phyloP scores from a whole-genome alignment of 2,888 invertebrate species.

The Sarcophaga rosellei region DNA sequence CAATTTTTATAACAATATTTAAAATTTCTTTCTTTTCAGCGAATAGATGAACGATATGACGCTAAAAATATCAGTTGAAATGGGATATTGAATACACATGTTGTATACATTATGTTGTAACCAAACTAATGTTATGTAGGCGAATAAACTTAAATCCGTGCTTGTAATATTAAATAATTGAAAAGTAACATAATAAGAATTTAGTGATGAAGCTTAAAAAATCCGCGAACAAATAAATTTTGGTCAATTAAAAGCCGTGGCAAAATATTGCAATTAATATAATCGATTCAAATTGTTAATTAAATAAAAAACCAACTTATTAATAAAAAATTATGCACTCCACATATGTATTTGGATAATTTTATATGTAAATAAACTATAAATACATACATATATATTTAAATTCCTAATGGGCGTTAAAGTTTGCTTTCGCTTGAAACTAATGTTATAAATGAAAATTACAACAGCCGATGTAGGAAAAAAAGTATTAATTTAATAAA shows the following conservation, averaged over 20 bases:
- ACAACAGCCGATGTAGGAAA: background rate
- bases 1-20: no score
- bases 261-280: background rate
- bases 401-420: background rate
- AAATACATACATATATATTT: background rate
- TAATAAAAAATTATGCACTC: background rate
- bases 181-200: background rate
- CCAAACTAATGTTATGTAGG: no score
- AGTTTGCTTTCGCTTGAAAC: background rate
- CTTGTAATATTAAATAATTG: no score
- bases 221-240: background rate
- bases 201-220: slow-evolving; percentile 22
- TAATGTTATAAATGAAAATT: background rate
- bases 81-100: no score
- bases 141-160: no score
- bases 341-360: background rate
- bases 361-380: background rate
- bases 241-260: background rate
- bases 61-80: no score
- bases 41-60: no score
- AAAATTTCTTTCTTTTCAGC: no score
- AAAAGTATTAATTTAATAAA: background rate
- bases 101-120: no score
- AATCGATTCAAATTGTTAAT: background rate
- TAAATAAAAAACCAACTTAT: background rate